Conservation (phyloP, 2,113 vertebrate genomes). For the Corythornis vintsioides region DNA sequence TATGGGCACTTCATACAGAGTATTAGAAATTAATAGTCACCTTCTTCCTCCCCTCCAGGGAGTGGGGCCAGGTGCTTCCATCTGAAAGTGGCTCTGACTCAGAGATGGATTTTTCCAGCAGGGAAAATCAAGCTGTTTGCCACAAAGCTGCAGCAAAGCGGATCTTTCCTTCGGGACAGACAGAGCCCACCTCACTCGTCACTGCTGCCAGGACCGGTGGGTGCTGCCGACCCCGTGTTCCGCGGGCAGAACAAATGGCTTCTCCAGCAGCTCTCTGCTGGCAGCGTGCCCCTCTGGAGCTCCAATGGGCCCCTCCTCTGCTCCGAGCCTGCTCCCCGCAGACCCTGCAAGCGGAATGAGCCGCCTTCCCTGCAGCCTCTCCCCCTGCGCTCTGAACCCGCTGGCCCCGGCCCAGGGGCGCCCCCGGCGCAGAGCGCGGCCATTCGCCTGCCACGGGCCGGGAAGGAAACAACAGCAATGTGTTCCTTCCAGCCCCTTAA, state of each 20-base stretch:
- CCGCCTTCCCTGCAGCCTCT: constrained; percentile 65
- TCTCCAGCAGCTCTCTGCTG: constrained; percentile 60
- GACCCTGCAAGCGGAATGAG: constrained; percentile 38
- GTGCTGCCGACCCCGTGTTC: constrained; percentile 54
- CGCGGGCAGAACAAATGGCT: constrained; percentile 31
- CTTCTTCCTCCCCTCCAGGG: not conserved
- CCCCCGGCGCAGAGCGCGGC: constrained; percentile 61
- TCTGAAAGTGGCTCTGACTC: not conserved
- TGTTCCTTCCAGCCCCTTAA: constrained; percentile 73
- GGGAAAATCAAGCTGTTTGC: not conserved
- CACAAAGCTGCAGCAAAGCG: not conserved
- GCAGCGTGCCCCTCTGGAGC: constrained; percentile 21
- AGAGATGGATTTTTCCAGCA: not conserved
- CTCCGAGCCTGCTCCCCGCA: constrained; percentile 19
- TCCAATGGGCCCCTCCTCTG: constrained; percentile 1
- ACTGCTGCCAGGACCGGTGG: constrained; percentile 9
- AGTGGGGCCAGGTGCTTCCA: not conserved
- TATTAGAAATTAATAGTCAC: constrained; percentile 1
- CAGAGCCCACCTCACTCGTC: not conserved
- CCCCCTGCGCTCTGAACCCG: constrained; percentile 68
- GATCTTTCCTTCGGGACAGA: not conserved
- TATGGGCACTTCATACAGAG: not conserved
- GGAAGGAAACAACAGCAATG: constrained; percentile 74
- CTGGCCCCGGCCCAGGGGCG: constrained; percentile 58
- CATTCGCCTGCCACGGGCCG: constrained; percentile 44